Conservation (phyloP, 2,113 vertebrate genomes). For the Podilymbus podiceps region DNA sequence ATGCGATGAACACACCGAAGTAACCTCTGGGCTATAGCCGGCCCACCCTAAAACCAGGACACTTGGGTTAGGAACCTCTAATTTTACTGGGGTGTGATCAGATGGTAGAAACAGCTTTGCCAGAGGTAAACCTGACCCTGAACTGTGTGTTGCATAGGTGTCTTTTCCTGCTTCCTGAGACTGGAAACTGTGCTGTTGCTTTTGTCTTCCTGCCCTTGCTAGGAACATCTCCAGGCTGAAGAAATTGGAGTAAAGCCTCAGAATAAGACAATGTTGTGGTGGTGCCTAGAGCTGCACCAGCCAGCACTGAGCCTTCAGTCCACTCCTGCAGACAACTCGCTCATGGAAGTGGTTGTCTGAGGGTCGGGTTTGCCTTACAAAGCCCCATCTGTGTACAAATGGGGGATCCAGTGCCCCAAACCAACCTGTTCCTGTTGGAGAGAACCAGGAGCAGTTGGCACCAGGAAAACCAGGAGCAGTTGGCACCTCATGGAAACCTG, state of each 20-base stretch:
- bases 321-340: neutral
- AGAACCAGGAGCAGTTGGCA: neutral
- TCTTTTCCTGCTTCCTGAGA: neutral
- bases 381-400: neutral
- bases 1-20: too few relatives aligned
- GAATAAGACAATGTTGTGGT: neutral
- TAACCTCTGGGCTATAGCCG: too few relatives aligned
- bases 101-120: neutral
- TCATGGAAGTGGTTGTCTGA: neutral
- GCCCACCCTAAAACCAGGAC: too few relatives aligned
- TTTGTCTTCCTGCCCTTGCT: neutral
- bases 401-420: neutral
- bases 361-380: neutral
- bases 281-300: neutral
- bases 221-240: neutral
- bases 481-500: neutral
- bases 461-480: neutral
- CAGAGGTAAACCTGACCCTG: neutral
- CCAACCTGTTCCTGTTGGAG: neutral
- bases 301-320: fast-evolving
- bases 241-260: neutral
- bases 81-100: neutral
- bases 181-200: neutral
- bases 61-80: neutral
- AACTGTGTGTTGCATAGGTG: neutral